These are phyloP conservation scores for Heterochromis multidens DNA, from an alignment of 2,113 vertebrate species.

Conservation along the genomic window DNA sequence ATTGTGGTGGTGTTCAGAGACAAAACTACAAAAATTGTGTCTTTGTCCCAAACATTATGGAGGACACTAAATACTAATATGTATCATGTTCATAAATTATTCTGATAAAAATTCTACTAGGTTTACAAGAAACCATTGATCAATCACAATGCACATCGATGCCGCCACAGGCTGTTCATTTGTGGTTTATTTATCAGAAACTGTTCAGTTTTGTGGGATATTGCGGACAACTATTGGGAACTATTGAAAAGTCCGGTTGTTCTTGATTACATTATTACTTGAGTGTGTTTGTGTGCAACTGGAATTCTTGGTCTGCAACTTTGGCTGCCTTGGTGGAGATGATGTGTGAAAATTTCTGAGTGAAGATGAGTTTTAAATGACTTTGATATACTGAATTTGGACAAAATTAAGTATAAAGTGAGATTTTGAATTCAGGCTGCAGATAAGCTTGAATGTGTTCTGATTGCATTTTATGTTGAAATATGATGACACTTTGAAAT, in stretches of 20 bases:
- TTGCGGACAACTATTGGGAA: not conserved
- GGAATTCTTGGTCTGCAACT: not conserved
- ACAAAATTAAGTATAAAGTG: not conserved
- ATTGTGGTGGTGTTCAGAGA: not conserved
- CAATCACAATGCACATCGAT: no score
- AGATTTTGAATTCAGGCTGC: not conserved
- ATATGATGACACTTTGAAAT: not conserved
- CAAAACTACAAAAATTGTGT: not conserved
- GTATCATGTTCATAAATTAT: not conserved
- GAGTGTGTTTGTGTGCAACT: not conserved
- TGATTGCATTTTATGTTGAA: not conserved
- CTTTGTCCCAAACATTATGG: not conserved
- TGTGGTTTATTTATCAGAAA: not conserved
- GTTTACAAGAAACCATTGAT: no score
- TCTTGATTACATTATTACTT: not conserved
- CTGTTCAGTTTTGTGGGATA: accelerated
- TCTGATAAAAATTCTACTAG: not conserved
- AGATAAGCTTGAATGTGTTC: not conserved
- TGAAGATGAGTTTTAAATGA: not conserved
- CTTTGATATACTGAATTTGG: not conserved
- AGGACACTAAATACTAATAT: not conserved
- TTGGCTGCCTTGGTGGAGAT: not conserved
- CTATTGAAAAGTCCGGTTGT: not conserved
- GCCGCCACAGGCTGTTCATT: no score
- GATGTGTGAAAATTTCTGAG: not conserved